These are phyloP conservation scores for Polietes domitor DNA, from an alignment of 2,888 invertebrate genomes.

Conservation along the genomic window DNA sequence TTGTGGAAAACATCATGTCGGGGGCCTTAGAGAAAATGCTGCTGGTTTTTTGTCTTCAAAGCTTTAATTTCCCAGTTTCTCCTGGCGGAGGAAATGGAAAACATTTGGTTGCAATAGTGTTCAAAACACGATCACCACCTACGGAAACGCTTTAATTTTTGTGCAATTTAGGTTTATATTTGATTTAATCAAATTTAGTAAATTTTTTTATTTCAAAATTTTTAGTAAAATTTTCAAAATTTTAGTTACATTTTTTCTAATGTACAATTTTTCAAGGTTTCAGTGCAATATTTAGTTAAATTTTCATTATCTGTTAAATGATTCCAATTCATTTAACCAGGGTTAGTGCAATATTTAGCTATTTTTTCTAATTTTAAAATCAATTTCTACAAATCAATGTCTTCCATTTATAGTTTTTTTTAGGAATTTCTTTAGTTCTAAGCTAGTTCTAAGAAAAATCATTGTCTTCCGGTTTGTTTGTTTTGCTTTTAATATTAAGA, in stretches of 20 bases:
- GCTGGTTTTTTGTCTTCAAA: conserved; percentile 1
- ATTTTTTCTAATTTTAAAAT: not conserved
- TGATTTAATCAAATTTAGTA: conserved; percentile 15
- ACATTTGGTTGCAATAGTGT: conserved; percentile 15
- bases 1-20: not conserved
- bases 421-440: not conserved
- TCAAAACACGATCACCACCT: not conserved
- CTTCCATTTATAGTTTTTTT: not conserved
- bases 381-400: not conserved
- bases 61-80: not conserved
- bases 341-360: not conserved
- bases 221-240: conserved; percentile 5
- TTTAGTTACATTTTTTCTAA: not conserved
- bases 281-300: conserved; percentile 1
- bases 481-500: conserved; percentile 56
- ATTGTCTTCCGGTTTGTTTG: conserved; percentile 68
- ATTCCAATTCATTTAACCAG: not conserved
- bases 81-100: not conserved
- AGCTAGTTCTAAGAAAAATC: not conserved
- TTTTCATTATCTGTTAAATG: too few species aligned
- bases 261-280: not conserved
- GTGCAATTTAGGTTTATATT: not conserved
- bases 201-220: not conserved
- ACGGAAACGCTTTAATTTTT: conserved; percentile 8
- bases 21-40: not conserved